Evolutionary conservation across 2,113 vertebrate species (phyloP), one percentile per base, ranked within the genome.

Genomic region (Scophthalmus maximus): DNA sequence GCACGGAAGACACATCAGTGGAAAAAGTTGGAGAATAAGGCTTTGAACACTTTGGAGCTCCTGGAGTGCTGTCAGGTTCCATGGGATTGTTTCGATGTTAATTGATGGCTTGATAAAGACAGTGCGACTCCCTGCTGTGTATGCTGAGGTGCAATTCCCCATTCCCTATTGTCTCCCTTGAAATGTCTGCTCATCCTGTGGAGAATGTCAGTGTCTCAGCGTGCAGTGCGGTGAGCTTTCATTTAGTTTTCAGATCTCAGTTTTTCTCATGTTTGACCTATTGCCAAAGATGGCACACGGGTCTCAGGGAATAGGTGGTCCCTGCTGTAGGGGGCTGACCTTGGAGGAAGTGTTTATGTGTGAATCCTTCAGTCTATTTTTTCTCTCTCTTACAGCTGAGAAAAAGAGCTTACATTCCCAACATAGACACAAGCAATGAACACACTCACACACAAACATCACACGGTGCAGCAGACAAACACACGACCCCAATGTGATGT

Each of bases 21-120:
- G 64, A 42, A 67, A 68, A 49, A 7, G 18, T 1, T 4, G 32
- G 18, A 60, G 56, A 34, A 53, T 55, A 30, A 42, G 30, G 42
- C 56, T 82, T 78, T 87, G 64, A 83, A 82, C 51, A 34, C 32
- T 53, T 44, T 23, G n/a, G 68, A 61, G 66, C 76, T 79, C 74
- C 76, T 79, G 76, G 60, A 58, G 81, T 26, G 60, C 76, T 73
- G 84, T 88, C 85, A 80, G 42, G 27, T 65, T 82, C 61, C 65
- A 78, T 78, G 76, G 78, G 62, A 76, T 83, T 47, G 58, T 92
- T 88, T 76, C 85, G 83, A 90, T 88, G 81, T 87, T 91, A 91
- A 92, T 89, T 91, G 86, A 92, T 90, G 73, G 87, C 76, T 87
- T 89, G 86, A 90, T 79, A 71, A 77, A 86, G 71, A 87, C 78